A percentile compares a stretch with the other conserved stretches of the same genome.
These are phyloP conservation scores for Marronus borbonicus DNA, from an alignment of 2,888 invertebrate species.

Conservation along the genomic window DNA sequence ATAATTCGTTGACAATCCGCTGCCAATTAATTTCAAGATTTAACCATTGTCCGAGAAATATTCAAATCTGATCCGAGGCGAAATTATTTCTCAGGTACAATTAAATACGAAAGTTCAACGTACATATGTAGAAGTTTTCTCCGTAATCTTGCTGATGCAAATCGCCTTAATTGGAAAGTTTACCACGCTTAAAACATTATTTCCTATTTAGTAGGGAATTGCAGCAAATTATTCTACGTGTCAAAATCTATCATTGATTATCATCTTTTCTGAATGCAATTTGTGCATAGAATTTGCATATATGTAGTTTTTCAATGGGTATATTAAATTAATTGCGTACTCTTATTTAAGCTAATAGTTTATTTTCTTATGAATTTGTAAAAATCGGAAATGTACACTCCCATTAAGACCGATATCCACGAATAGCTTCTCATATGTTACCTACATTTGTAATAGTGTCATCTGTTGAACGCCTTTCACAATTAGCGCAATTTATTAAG, in stretches of 20 bases:
- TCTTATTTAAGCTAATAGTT: constrained; percentile 30
- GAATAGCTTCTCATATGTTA: constrained; percentile 12
- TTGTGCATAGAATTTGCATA: constrained; percentile 8
- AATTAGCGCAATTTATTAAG: constrained; percentile 22
- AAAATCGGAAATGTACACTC: background rate
- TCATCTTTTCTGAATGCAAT: constrained; percentile 21
- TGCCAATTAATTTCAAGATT: no score
- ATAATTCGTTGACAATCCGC: no score
- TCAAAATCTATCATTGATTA: constrained; percentile 24
- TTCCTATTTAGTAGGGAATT: background rate
- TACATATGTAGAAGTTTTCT: no score
- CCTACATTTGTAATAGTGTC: constrained; percentile 9
- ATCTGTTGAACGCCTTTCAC: constrained; percentile 20
- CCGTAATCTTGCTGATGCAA: background rate
- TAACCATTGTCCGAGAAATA: no score
- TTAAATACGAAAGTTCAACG: background rate
- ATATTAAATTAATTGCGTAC: constrained; percentile 13
- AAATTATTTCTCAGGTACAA: background rate
- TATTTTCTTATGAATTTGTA: constrained; percentile 16
- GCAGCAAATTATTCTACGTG: constrained; percentile 24
- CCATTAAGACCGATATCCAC: background rate
- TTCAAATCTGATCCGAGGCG: background rate
- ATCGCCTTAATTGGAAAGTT: constrained; percentile 6
- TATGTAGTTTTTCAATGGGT: background rate
- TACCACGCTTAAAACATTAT: background rate